phyloP scores from a whole-genome alignment of 1,140 invertebrate species.

The Periplaneta americana region DNA sequence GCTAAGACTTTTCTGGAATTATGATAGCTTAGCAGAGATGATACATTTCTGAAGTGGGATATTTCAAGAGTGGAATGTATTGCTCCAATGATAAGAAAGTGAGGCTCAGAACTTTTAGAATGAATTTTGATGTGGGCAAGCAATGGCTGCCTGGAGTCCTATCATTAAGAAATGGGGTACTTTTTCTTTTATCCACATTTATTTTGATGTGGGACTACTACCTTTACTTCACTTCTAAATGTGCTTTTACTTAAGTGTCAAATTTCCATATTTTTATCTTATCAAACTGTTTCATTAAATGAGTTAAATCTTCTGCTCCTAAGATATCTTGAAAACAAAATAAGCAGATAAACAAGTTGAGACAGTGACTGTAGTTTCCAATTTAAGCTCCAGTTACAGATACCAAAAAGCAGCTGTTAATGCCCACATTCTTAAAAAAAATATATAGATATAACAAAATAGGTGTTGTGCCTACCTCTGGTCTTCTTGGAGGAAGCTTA shows the following conservation, averaged over 20 bases:
- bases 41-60: too few species aligned
- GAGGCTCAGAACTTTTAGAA: too few species aligned
- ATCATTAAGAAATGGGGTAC: too few species aligned
- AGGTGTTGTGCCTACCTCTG: conserved; percentile 56
- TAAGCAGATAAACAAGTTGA: neutral
- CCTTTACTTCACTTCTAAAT: neutral
- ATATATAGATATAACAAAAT: neutral
- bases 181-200: too few species aligned
- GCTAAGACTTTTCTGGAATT: too few species aligned
- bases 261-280: neutral
- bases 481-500: conserved; percentile 74
- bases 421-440: neutral
- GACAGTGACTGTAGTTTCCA: neutral
- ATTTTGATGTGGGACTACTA: too few species aligned
- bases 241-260: neutral
- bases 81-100: too few species aligned
- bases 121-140: too few species aligned
- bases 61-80: too few species aligned
- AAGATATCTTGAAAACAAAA: neutral
- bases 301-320: neutral
- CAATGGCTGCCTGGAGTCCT: too few species aligned
- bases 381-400: neutral
- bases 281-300: neutral
- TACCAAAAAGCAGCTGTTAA: neutral
- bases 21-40: too few species aligned